phyloP scores from a whole-genome alignment of 2,797 vertebrate genomes.

The Sibirionetta formosa region DNA sequence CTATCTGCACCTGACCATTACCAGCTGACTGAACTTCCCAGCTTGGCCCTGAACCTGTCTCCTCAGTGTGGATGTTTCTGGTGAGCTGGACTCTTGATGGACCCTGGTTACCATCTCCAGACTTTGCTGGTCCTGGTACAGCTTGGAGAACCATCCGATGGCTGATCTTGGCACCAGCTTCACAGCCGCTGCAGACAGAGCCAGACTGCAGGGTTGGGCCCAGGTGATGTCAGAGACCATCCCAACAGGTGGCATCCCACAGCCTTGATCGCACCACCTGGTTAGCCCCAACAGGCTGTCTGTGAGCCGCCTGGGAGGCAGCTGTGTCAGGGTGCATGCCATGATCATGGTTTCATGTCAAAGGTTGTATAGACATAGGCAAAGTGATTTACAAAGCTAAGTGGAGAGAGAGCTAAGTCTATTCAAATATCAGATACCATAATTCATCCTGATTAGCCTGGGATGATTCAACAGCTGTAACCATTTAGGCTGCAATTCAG shows the following conservation, averaged over 20 bases:
- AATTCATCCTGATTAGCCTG: constrained; percentile 66
- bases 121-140: neutral
- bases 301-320: neutral
- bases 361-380: constrained; percentile 38
- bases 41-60: neutral
- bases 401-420: constrained; percentile 51
- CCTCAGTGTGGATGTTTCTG: neutral
- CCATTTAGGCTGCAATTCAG: constrained; percentile 67
- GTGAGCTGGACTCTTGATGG: neutral
- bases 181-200: neutral
- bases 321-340: constrained; percentile 7
- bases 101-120: neutral
- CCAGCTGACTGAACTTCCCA: neutral
- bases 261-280: neutral
- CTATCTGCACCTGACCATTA: neutral
- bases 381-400: constrained; percentile 52
- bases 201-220: neutral
- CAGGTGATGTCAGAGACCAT: neutral
- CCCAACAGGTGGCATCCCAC: neutral
- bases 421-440: constrained; percentile 60
- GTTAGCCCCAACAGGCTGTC: neutral
- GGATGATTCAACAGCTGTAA: constrained; percentile 75
- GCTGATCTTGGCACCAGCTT: accelerated
- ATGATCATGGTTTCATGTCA: constrained; percentile 2
- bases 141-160: neutral